Conservation (phyloP, 2,797 vertebrate species). For the Accipiter badius region DNA sequence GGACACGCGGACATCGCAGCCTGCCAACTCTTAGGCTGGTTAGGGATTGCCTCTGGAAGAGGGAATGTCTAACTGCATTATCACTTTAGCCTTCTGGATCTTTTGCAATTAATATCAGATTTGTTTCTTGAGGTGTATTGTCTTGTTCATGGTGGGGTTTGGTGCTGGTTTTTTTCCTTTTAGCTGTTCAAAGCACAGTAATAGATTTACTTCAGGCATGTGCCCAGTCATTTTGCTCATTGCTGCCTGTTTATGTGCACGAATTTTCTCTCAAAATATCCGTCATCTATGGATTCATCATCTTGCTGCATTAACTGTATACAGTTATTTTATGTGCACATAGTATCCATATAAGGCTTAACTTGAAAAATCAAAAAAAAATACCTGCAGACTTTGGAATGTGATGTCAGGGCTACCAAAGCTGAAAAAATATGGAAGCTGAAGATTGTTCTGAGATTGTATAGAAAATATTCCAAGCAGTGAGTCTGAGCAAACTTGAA, state of each 20-base stretch:
- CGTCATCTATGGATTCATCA: neutral
- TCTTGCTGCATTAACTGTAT: neutral
- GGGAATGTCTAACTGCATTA: neutral
- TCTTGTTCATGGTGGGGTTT: accelerated
- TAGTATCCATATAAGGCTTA: neutral
- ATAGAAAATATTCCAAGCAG: neutral
- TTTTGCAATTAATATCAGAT: neutral
- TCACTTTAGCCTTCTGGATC: neutral
- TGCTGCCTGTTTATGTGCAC: neutral
- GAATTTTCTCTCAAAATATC: neutral
- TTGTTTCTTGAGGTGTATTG: neutral
- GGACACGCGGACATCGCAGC: neutral
- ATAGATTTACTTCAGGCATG: neutral
- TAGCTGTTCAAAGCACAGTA: neutral
- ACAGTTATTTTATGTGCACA: neutral
- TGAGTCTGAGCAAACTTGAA: neutral
- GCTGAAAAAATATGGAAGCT: neutral
- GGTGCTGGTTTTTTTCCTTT: neutral
- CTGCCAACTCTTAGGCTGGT: neutral
- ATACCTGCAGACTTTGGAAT: neutral
- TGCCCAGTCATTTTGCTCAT: neutral
- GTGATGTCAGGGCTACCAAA: neutral
- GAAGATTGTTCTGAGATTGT: neutral
- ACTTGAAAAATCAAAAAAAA: neutral
- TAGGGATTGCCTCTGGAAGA: neutral